Evolutionary conservation across 2,113 vertebrate genomes (phyloP), one percentile per base, ranked within the genome.

Genomic region (Nothocercus julius): DNA sequence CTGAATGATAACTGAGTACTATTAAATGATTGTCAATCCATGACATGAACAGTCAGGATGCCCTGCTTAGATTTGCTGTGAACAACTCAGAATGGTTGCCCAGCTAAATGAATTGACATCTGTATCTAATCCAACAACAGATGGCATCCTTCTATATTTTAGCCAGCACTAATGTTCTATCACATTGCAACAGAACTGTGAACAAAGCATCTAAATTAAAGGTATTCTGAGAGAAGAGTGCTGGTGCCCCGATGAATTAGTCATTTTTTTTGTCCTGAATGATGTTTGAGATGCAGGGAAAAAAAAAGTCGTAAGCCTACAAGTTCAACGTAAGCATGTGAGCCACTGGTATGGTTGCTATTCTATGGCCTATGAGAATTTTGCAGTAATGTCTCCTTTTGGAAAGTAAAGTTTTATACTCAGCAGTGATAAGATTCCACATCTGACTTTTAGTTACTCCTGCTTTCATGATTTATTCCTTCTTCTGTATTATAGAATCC

Each of bases 191-290:
- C 63, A 76, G 49, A 70, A 56, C 28, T 38, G 88, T 63, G 14
- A 68, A 19, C 20, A 72, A 82, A 76, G 80, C 40, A 76, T 87
- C 93, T 94, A 79, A 83, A 77, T 70, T 62, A 54, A 88, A 53
- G 8, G 5, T 36, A 68, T 44, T 77, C 27, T 63, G 19, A 67
- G 59, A 79, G 56, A 51, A 64, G 77, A 74, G 63, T 80, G 4
- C 36, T 85, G 18, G 20, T 58, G 9, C 78, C 81, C 92, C 95
- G 72, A 96, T 87, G 91, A 77, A 61, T 62, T 89, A 82, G 45
- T 82, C 3, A 38, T 45, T 69, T 75, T 45, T 75, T 47, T 75
- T 79, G 74, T 88, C 56, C 28, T 53, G 32, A 74, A 85, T 36
- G n/a, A 83, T 64, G 19, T 51, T 79, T 69, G 68, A 78, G 19